phyloP scores from a whole-genome alignment of 1,140 invertebrate genomes.

The Stegodyphus dumicola region DNA sequence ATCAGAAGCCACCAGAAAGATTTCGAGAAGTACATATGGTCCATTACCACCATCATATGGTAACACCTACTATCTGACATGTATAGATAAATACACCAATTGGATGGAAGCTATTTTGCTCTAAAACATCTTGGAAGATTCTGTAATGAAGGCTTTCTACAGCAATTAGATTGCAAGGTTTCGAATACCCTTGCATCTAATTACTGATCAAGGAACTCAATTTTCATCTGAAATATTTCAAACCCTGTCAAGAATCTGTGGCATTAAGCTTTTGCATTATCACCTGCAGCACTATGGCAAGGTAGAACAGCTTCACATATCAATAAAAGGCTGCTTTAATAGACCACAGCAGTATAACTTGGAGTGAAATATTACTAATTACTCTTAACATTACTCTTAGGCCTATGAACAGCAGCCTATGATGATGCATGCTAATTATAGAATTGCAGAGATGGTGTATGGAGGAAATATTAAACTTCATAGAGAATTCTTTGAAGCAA shows the following conservation, averaged over 20 bases:
- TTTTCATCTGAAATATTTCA: slow-evolving; percentile 1
- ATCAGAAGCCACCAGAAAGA: slow-evolving; percentile 65
- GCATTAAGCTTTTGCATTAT: slow-evolving; percentile 32
- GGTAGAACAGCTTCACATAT: slow-evolving; percentile 56
- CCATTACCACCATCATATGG: too few relatives aligned
- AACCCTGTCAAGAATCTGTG: neutral
- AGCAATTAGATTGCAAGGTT: neutral
- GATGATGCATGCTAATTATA: neutral
- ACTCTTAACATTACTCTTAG: too few relatives aligned
- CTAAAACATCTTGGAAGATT: neutral
- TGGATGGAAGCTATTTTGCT: neutral
- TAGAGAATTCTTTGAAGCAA: neutral
- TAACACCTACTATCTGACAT: slow-evolving; percentile 68
- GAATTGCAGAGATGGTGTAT: neutral
- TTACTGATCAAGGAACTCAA: slow-evolving; percentile 23
- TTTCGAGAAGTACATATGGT: slow-evolving; percentile 70
- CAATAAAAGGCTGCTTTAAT: slow-evolving; percentile 60
- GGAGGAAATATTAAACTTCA: neutral
- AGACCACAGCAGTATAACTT: neutral
- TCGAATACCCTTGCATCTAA: slow-evolving; percentile 35
- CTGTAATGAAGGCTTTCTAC: slow-evolving; percentile 17
- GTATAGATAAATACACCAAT: slow-evolving; percentile 68
- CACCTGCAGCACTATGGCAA: too few relatives aligned
- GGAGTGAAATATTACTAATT: neutral
- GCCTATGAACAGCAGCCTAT: neutral